phyloP scores from a whole-genome alignment of 2,113 vertebrate species.

The Pteruthius melanotis region DNA sequence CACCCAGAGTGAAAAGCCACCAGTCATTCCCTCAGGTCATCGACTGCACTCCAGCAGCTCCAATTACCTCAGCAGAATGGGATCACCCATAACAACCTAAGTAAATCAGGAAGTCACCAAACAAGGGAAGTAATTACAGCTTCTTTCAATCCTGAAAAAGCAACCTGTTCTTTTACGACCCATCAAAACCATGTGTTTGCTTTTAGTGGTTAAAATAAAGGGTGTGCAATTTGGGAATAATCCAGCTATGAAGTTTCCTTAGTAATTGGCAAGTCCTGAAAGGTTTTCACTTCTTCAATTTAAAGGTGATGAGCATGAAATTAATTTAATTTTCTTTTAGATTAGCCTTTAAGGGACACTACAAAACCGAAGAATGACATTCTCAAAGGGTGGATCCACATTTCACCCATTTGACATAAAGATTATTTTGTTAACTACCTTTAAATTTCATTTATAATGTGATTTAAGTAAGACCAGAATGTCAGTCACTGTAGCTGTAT shows the following conservation, averaged over 20 bases:
- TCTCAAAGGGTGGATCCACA: background rate
- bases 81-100: slow-evolving; percentile 49
- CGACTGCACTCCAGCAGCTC: slow-evolving; percentile 3
- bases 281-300: slow-evolving; percentile 35
- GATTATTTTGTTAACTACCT: slow-evolving; percentile 7
- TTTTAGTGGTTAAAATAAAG: slow-evolving; percentile 63
- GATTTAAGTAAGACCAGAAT: background rate
- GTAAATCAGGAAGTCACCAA: slow-evolving; percentile 63
- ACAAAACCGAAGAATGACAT: background rate
- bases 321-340: slow-evolving; percentile 55
- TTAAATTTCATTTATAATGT: slow-evolving; percentile 14
- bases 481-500: background rate
- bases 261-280: slow-evolving; percentile 62
- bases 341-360: slow-evolving; percentile 38
- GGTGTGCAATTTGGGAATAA: slow-evolving; percentile 63
- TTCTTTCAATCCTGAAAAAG: slow-evolving; percentile 56
- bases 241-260: slow-evolving; percentile 56
- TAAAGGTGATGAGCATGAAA: slow-evolving; percentile 32
- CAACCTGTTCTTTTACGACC: slow-evolving; percentile 64
- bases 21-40: slow-evolving; percentile 52
- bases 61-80: slow-evolving; percentile 54
- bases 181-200: slow-evolving; percentile 66
- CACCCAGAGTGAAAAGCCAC: slow-evolving; percentile 17
- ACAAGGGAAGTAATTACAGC: slow-evolving; percentile 67
- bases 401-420: background rate